phyloP scores from a whole-genome alignment of 2,888 invertebrate genomes.

The Ellobium chinense region DNA sequence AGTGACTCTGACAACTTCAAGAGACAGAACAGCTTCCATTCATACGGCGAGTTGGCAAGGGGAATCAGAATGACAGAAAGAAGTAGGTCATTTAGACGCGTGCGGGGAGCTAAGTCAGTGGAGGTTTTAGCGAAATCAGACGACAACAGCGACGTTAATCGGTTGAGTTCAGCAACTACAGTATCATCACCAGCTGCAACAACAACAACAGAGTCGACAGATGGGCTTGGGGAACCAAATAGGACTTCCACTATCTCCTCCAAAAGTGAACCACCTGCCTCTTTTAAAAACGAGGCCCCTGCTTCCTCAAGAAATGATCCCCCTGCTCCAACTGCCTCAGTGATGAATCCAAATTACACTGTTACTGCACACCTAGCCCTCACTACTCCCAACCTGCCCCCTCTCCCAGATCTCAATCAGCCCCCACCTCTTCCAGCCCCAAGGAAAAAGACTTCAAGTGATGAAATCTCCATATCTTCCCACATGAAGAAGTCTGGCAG shows the following conservation, averaged over 20 bases:
- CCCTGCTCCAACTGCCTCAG: background rate
- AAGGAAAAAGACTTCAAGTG: background rate
- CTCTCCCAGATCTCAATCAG: background rate
- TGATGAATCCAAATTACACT: background rate
- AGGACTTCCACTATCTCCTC: background rate
- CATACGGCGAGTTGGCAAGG: slow-evolving; percentile 56
- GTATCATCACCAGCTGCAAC: background rate
- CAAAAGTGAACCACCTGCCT: background rate
- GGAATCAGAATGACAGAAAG: slow-evolving; percentile 65
- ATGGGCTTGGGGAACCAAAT: background rate
- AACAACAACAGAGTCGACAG: background rate
- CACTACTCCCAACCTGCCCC: background rate
- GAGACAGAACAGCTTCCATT: slow-evolving; percentile 52
- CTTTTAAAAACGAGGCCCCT: no score
- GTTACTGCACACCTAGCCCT: background rate
- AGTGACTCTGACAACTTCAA: slow-evolving; percentile 54
- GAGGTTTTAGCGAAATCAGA: slow-evolving; percentile 12
- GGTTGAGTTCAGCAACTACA: slow-evolving; percentile 22
- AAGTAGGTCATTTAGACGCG: slow-evolving; percentile 64
- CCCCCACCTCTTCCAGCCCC: background rate
- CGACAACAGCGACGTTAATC: background rate
- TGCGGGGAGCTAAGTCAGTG: slow-evolving; percentile 44
- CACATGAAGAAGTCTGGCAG: background rate
- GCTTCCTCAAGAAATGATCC: background rate
- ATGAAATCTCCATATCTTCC: background rate